Base-by-base conservation (phyloP, 2,797 vertebrate genomes). In the Huso huso region DNA sequence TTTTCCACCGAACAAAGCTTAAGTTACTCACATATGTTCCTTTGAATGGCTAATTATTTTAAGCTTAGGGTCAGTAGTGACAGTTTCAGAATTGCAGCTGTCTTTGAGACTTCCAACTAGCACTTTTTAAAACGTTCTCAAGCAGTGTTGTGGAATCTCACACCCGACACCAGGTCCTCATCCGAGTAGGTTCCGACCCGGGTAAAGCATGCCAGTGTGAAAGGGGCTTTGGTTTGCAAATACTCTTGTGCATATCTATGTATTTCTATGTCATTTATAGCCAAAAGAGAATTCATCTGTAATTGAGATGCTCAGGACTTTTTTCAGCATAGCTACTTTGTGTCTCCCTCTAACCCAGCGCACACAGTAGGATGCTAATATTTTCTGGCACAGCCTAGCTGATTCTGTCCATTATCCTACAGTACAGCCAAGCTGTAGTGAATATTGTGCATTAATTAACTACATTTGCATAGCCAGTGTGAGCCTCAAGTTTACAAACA, bases 371-470 rank as follows among this genome's bases (percentile, higher is more conserved):
- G 81, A 81, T 65, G 68, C 72, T 77, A 78, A 78, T 77, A 69
- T 78, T 73, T 69, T 68, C 66, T 73, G 73, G 77, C 78, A 73
- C 65, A 7, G 49, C 23, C 65, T 73, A 70, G 65, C 71, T 63
- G 66, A 49, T 68, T 64, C 74, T 82, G 77, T 77, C 78, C 74
- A 74, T 78, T 79, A 80, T 74, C 71, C 72, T 69, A 49, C 70
- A 65, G 71, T 69, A 51, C 69, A 65, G 71, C 75, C 73, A 69
- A 74, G 72, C 69, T 64, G 57, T 66, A 68, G 78, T 75, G 75
- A 77, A 78, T 75, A 78, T 73, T 72, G 71, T 69, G 70, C 77
- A 79, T 79, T 77, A 75, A 80, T 80, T 78, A 76, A 67, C 69
- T 63, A 68, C 66, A 81, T 81, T 76, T 77, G 73, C 81, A 75